phyloP scores from a whole-genome alignment of 2,888 invertebrate species.

The Ditylenchus weischeri region DNA sequence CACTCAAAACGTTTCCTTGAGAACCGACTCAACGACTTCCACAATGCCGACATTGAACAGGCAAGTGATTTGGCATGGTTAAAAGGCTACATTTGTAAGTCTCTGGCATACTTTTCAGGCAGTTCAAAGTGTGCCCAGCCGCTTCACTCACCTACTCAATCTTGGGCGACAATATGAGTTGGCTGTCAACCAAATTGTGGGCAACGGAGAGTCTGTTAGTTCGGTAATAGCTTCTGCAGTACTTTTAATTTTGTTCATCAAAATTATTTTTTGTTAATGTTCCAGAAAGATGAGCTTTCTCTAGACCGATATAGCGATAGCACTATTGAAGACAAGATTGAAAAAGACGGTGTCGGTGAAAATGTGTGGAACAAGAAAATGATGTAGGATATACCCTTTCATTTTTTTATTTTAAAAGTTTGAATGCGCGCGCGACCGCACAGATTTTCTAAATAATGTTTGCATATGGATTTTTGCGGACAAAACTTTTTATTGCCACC shows the following conservation, averaged over 20 bases:
- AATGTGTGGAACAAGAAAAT: slow-evolving; percentile 8
- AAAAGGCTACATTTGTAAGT: slow-evolving; percentile 62
- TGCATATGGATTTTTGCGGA: too few species aligned
- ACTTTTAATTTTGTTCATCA: not conserved
- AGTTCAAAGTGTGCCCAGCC: slow-evolving; percentile 67
- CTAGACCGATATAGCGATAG: slow-evolving; percentile 50
- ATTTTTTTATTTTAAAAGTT: slow-evolving; percentile 8
- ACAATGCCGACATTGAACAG: slow-evolving; percentile 18
- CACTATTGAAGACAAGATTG: slow-evolving; percentile 42
- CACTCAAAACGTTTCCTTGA: slow-evolving; percentile 20
- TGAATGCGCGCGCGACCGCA: too few species aligned
- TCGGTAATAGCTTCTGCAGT: not conserved
- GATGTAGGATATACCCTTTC: slow-evolving; percentile 9
- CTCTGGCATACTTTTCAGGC: slow-evolving; percentile 59
- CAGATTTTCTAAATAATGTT: too few species aligned
- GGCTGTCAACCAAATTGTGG: not conserved
- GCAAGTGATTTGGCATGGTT: not conserved
- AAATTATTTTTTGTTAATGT: not conserved
- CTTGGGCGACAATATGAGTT: not conserved
- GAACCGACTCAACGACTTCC: slow-evolving; percentile 14
- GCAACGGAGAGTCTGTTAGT: slow-evolving; percentile 3
- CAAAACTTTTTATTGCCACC: too few species aligned
- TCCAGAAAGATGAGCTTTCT: slow-evolving; percentile 43
- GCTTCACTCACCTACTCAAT: slow-evolving; percentile 13
- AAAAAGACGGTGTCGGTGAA: slow-evolving; percentile 6